phyloP scores from a whole-genome alignment of 2,797 vertebrate genomes.

The Amniataba percoides region DNA sequence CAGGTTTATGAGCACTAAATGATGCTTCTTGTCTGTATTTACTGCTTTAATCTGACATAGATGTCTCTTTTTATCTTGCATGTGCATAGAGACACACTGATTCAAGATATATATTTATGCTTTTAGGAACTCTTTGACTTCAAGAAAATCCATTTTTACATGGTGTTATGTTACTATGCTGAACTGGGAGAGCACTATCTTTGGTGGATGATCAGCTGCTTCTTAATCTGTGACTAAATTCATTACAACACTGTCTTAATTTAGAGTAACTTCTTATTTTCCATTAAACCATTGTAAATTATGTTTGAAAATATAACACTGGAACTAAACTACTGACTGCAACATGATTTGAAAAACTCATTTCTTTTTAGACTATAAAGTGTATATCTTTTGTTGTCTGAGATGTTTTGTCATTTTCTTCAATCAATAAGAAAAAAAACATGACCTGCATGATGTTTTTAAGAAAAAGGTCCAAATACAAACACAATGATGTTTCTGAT shows the following conservation, averaged over 20 bases:
- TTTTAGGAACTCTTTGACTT: conserved; percentile 1
- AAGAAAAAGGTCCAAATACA: neutral
- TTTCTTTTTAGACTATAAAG: neutral
- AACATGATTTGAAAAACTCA: neutral
- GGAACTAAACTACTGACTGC: neutral
- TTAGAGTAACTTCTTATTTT: neutral
- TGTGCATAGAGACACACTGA: neutral
- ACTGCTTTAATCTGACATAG: conserved; percentile 56
- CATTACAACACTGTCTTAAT: too few relatives aligned
- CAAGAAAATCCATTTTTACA: neutral
- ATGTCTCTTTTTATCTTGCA: conserved; percentile 23
- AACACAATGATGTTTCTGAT: neutral
- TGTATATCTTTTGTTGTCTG: neutral
- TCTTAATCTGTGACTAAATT: neutral
- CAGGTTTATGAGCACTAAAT: conserved; percentile 57
- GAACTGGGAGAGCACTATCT: neutral
- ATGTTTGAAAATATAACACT: neutral
- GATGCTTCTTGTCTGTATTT: conserved; percentile 67
- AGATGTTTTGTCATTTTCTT: neutral
- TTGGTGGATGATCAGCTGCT: neutral
- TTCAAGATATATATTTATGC: conserved; percentile 2
- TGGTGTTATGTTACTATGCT: neutral
- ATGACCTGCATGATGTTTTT: neutral
- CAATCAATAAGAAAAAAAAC: conserved; percentile 10
- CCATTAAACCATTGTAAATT: neutral